phyloP scores from a whole-genome alignment of 2,888 invertebrate genomes.

The Andrena marginata region DNA sequence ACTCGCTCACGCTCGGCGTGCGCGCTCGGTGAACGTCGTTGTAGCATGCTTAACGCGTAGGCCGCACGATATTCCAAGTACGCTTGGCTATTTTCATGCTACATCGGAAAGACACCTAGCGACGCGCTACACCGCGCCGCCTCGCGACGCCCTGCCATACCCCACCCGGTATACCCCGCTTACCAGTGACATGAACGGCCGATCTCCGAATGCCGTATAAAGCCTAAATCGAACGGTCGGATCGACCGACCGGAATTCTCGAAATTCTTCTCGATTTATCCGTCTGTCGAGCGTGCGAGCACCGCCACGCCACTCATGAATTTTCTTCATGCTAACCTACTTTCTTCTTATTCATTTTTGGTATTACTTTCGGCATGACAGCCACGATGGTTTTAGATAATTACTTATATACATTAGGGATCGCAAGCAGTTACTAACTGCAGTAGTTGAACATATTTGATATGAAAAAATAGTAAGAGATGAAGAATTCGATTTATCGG shows the following conservation, averaged over 20 bases:
- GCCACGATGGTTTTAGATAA: no score
- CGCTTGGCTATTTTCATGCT: slow-evolving; percentile 78
- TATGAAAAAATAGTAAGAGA: no score
- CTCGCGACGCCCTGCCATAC: slow-evolving; percentile 1
- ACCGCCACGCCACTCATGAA: neutral
- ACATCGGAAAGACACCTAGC: slow-evolving; percentile 73
- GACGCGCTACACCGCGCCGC: slow-evolving; percentile 39
- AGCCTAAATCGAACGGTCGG: slow-evolving; percentile 56
- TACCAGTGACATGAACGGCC: slow-evolving; percentile 53
- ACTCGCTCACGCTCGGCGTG: slow-evolving; percentile 29
- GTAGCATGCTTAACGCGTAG: slow-evolving; percentile 77
- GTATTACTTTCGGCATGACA: no score
- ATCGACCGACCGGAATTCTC: slow-evolving; percentile 37
- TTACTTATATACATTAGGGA: no score
- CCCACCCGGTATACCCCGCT: slow-evolving; percentile 13
- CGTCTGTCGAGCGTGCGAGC: neutral
- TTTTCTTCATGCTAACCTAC: neutral
- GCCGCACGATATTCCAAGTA: slow-evolving; percentile 78
- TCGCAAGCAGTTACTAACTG: no score
- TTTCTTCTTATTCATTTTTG: neutral
- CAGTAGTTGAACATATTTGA: no score
- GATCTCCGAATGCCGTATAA: slow-evolving; percentile 53
- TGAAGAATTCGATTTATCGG: no score
- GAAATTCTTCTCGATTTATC: slow-evolving; percentile 58
- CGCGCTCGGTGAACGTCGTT: slow-evolving; percentile 61